A percentile compares a stretch with the other conserved stretches of the same genome.
Conservation (phyloP, 2,888 invertebrate species). For the Macrophya alboannulata region DNA sequence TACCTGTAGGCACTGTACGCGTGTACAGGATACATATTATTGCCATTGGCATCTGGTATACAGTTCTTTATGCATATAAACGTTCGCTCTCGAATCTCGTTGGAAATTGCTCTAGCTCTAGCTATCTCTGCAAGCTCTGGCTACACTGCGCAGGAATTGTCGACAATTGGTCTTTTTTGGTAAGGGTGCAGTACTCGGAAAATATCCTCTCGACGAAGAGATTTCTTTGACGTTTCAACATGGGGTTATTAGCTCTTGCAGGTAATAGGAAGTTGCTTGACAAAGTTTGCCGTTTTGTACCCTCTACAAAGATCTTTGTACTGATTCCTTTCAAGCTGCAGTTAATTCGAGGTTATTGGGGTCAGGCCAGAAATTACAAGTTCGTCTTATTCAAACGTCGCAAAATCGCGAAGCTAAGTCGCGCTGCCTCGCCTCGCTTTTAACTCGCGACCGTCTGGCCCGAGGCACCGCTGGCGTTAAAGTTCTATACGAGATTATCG, state of each 20-base stretch:
- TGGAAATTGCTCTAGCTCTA: not conserved
- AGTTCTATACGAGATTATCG: constrained; percentile 35
- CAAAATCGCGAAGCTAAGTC: not conserved
- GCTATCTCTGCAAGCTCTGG: not conserved
- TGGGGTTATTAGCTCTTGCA: constrained; percentile 23
- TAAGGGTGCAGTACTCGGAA: not conserved
- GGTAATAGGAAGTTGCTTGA: not conserved
- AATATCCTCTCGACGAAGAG: not conserved
- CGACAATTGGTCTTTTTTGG: not conserved
- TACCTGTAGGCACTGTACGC: not conserved
- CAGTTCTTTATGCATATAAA: constrained; percentile 37
- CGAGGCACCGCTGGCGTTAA: constrained; percentile 23
- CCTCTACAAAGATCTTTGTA: not conserved
- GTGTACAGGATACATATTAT: constrained; percentile 20
- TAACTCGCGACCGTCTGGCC: constrained; percentile 9
- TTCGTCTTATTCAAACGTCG: constrained; percentile 18
- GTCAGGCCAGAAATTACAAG: constrained; percentile 7
- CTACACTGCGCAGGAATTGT: constrained; percentile 12
- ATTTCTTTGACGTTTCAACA: constrained; percentile 24
- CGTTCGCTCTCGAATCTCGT: constrained; percentile 3
- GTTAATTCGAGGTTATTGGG: not conserved
- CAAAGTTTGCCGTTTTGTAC: constrained; percentile 2
- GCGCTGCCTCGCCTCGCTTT: not conserved
- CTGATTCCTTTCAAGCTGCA: constrained; percentile 27
- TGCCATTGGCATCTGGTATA: constrained; percentile 19